These are phyloP conservation scores for Campopleginae sp. DNA, from an alignment of 2,888 invertebrate genomes.

Conservation along the genomic window DNA sequence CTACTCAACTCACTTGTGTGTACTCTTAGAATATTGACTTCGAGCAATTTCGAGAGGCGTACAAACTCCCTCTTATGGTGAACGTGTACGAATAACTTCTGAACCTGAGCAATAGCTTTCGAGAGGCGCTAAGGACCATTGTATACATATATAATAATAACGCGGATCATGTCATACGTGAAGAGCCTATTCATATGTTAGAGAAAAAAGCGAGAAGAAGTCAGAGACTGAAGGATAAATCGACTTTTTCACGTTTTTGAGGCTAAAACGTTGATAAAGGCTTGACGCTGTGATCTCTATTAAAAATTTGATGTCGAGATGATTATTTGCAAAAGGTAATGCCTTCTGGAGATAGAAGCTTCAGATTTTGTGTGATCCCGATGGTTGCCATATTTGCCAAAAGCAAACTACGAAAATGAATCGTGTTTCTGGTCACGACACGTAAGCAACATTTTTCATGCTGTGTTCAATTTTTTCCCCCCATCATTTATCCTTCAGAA, in stretches of 20 bases:
- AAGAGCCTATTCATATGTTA: not conserved
- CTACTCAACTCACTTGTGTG: not conserved
- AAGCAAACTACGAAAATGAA: too few species aligned
- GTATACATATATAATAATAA: not conserved
- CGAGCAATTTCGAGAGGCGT: conserved; percentile 1
- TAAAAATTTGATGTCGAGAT: not conserved
- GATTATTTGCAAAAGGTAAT: too few species aligned
- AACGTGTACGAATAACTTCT: conserved; percentile 2
- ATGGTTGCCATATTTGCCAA: too few species aligned
- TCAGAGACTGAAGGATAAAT: not conserved
- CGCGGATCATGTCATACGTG: not conserved
- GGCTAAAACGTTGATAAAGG: not conserved
- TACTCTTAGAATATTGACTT: conserved; percentile 16
- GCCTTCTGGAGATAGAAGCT: too few species aligned
- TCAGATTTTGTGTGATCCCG: too few species aligned
- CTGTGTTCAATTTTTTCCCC: too few species aligned
- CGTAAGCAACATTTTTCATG: too few species aligned
- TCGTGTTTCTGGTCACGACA: too few species aligned
- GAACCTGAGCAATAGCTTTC: not conserved
- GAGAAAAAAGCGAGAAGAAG: not conserved
- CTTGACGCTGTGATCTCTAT: not conserved
- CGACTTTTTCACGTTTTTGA: not conserved
- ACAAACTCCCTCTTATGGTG: not conserved
- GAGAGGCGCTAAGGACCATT: not conserved
- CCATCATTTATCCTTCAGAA: too few species aligned